Conservation (phyloP, 2,113 vertebrate species). For the Polypterus senegalus region DNA sequence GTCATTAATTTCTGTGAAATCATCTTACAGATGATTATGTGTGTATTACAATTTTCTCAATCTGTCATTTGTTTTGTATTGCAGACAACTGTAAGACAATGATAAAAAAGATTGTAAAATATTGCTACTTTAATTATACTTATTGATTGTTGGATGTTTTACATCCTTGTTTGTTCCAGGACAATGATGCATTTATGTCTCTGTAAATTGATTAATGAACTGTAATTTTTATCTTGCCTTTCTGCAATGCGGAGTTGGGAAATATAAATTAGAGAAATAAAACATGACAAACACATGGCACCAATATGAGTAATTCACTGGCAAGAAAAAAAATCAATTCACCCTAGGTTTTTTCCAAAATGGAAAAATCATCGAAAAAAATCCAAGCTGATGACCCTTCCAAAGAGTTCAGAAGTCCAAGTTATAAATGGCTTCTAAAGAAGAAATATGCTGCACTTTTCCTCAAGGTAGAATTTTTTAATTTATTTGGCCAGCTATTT, state of each 20-base stretch:
- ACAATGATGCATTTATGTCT: conserved; percentile 37
- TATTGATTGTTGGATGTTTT: conserved; percentile 44
- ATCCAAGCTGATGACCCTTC: no score
- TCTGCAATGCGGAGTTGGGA: no score
- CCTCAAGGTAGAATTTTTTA: no score
- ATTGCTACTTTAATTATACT: conserved; percentile 40
- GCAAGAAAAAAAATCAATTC: no score
- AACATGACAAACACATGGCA: conserved; percentile 14
- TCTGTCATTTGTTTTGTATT: no score
- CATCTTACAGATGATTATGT: conserved; percentile 39
- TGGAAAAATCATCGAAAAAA: no score
- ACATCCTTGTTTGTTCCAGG: conserved; percentile 37
- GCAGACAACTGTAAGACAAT: conserved; percentile 30
- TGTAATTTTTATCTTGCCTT: conserved; percentile 27
- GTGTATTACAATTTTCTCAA: conserved; percentile 22
- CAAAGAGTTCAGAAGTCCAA: no score
- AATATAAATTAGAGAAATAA: conserved; percentile 18
- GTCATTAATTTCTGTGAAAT: conserved; percentile 45
- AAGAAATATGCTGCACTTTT: no score
- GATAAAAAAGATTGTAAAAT: conserved; percentile 34
- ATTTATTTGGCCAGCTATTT: no score
- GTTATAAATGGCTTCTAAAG: no score
- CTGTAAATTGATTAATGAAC: conserved; percentile 40
- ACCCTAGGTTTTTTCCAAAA: no score
- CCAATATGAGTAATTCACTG: no score